phyloP scores from a whole-genome alignment of 2,113 vertebrate species.

The Sterrhoptilus dennistouni region DNA sequence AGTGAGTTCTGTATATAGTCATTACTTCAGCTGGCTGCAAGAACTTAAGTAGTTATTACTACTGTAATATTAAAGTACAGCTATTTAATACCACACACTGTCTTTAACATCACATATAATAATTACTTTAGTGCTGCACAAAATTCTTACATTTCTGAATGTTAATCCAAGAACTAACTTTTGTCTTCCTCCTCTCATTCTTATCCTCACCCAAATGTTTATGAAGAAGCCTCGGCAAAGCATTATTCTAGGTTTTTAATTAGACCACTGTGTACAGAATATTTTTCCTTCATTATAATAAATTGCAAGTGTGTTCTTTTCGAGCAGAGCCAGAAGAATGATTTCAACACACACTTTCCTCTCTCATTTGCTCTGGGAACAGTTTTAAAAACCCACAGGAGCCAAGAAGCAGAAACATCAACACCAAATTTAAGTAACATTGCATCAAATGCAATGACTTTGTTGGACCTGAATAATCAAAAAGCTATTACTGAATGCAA shows the following conservation, averaged over 20 bases:
- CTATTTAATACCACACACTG: background rate
- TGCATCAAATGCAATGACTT: background rate
- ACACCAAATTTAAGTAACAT: background rate
- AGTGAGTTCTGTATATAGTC: background rate
- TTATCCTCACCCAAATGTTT: background rate
- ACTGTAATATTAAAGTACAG: background rate
- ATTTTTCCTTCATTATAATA: slow-evolving; percentile 1
- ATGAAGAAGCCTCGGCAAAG: background rate
- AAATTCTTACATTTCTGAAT: background rate
- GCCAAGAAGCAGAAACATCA: background rate
- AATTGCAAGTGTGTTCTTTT: background rate
- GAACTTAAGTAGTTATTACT: background rate
- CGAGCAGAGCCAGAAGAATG: background rate
- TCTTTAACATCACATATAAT: background rate
- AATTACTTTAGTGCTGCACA: background rate
- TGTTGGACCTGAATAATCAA: background rate
- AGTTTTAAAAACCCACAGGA: background rate
- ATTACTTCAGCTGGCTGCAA: background rate
- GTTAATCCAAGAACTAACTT: background rate
- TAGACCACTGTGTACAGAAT: background rate
- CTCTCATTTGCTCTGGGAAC: background rate
- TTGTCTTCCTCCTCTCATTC: background rate
- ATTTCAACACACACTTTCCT: background rate
- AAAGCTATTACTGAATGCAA: background rate
- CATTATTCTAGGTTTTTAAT: slow-evolving; percentile 14